Conservation (phyloP, 2,888 invertebrate species). For the Melieria omissa region DNA sequence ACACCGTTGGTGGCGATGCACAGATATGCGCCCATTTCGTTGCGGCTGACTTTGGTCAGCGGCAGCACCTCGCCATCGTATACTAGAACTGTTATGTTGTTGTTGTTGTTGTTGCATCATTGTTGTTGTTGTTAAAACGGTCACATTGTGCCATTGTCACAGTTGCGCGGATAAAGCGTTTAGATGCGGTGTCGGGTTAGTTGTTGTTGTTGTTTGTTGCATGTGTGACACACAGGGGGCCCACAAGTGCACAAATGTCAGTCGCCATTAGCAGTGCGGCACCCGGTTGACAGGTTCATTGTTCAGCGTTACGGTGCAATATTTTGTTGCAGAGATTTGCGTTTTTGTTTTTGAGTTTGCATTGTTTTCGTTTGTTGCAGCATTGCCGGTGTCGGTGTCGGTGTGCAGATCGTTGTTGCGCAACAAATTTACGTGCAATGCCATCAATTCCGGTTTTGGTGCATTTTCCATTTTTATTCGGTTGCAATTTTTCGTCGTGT, state of each 20-base stretch:
- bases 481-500: background rate
- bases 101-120: background rate
- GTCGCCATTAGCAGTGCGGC: background rate
- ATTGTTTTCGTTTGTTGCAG: background rate
- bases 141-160: background rate
- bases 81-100: constrained; percentile 73
- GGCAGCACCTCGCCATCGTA: constrained; percentile 88
- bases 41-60: constrained; percentile 86
- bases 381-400: constrained; percentile 32
- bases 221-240: too few relatives aligned
- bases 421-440: constrained; percentile 41
- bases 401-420: constrained; percentile 38
- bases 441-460: constrained; percentile 41
- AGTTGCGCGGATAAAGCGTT: background rate
- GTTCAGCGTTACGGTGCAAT: constrained; percentile 1
- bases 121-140: background rate
- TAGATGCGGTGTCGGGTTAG: background rate
- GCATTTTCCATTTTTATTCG: background rate
- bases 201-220: background rate
- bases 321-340: constrained; percentile 30
- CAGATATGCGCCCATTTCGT: constrained; percentile 72
- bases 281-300: constrained; percentile 14
- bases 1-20: constrained; percentile 78
- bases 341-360: constrained; percentile 25
- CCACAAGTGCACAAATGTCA: background rate